A percentile compares a stretch with the other conserved stretches of the same genome.
phyloP scores from a whole-genome alignment of 1,140 invertebrate species.

The Carposina sasakii region DNA sequence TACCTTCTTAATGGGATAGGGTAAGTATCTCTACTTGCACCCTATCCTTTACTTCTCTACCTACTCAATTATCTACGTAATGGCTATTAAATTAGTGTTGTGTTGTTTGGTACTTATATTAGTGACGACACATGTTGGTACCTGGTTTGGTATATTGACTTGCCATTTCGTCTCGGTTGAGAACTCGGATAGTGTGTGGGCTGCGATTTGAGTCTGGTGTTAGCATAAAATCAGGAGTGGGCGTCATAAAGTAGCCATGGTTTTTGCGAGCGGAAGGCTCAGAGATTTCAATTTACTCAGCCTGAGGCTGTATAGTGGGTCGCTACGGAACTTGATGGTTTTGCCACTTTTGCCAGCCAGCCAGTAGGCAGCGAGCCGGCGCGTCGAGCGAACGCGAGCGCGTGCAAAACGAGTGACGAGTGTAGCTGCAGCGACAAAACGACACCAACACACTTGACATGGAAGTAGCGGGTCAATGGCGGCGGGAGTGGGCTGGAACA shows the following conservation, averaged over 20 bases:
- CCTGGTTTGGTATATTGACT: no score
- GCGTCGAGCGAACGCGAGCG: slow-evolving; percentile 48
- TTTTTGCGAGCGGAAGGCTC: slow-evolving; percentile 60
- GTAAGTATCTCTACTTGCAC: no score
- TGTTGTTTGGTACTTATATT: no score
- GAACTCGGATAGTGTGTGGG: slow-evolving; percentile 38
- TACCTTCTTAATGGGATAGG: no score
- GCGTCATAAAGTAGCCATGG: slow-evolving; percentile 58
- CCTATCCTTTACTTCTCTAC: no score
- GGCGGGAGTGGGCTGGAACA: slow-evolving; percentile 62
- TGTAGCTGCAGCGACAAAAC: slow-evolving; percentile 64
- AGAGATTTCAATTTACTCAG: slow-evolving; percentile 46
- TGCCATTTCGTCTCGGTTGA: slow-evolving; percentile 19
- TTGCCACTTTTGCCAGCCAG: slow-evolving; percentile 7
- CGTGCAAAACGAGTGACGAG: slow-evolving; percentile 36
- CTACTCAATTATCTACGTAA: no score
- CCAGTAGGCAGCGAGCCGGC: slow-evolving; percentile 53
- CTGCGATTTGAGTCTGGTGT: slow-evolving; percentile 40
- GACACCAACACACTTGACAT: slow-evolving; percentile 37
- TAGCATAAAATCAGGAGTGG: slow-evolving; percentile 39
- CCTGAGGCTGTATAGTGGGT: slow-evolving; percentile 26
- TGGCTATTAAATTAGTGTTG: no score
- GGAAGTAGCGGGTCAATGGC: slow-evolving; percentile 67
- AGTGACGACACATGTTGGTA: no score
- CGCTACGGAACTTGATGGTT: neutral